Base-by-base conservation (phyloP, 1,140 invertebrate species). In the Mercenaria mercenaria region DNA sequence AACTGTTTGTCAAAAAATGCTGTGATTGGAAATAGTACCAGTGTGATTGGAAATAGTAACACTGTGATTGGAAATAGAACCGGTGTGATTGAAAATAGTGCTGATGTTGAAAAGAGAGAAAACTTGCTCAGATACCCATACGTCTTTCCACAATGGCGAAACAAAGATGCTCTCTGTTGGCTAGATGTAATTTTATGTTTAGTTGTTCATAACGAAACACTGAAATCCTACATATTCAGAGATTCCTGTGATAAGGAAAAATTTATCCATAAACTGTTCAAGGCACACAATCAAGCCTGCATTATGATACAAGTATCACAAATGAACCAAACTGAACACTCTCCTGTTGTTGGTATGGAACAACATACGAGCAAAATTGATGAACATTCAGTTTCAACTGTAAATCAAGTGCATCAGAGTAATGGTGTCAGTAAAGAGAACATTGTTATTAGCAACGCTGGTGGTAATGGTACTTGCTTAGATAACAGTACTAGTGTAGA, bases 121-220 rank as follows among this genome's bases (percentile, higher is more conserved):
- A 1, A 39, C 20, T 72, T 15, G 67, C 67, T 72, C 67, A 72
- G 37, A 72, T 88, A 88, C 43, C 76, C 77, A 2, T 26, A 23
- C 15, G n/a, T 32, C 23, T 89, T 89, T 89, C 41, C 90, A 43
- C 95, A 95, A 82, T 95, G 95, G 95, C 92, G 93, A 67, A 95
- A 95, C 77, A 90, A 93, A 74, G 95, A 95, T 72, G 94, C 94
- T 32, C 86, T 95, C 52, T 95, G 95, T 84, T 95, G 95, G 95
- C 88, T 95, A 76, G 95, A 95, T 90, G 95, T 95, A 0, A 91
- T 95, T 8, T 86, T 95, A 2, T 94, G 93, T 67, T 84, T 95
- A 47, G 79, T 94, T 26, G 94, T 93, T 32, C 93, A 95, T 86
- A 94, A 93, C 86, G 88, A 90, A 50, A 92, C 92, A 10, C 39